Base-by-base conservation (phyloP, 2,113 vertebrate species). In the Poeciliopsis prolifica region DNA sequence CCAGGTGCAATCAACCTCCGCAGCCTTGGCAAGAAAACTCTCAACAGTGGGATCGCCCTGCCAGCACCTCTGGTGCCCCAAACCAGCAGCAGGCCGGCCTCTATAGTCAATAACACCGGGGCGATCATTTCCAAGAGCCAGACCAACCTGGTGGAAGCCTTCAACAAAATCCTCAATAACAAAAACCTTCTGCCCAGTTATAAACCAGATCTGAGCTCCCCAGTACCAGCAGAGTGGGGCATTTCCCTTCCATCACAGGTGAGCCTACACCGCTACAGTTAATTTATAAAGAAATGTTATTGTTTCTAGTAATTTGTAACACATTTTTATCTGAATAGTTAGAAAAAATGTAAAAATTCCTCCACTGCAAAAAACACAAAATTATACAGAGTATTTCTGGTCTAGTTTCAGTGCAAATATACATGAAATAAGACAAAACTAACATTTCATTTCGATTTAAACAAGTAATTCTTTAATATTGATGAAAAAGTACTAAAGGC, bases 141-240 rank as follows among this genome's bases (percentile, higher is more conserved):
- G 81, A 97, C 97, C 82, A 98, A 95, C 89, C 89, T 99, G 68
- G 97, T 99, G 48, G 97, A 99, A 58, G 95, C 96, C 58, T 99
- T 99, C 82, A 99, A 99, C 92, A 97, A 97, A 86, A 97, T 99
- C 86, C 96, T 99, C 75, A 99, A 98, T 89, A 96, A 96, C 85
- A 99, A 98, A 78, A 99, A 98, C 87, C 95, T 96, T 5, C 89
- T 99, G 70, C 97, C 98, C 1, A 95, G 94, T 2, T 99, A 99
- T 79, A 95, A 95, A 71, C 97, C 97, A 3, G 97, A 99, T 82
- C 94, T 99, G 86, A 95, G 90, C 1, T 91, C 95, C 0, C 95
- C 96, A 0, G 95, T 93, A 0, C 94, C 92, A 7, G 83, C 88
- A 1, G 97, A 98, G 11, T 94, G 97, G 17, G 96, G 96, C 70